Evolutionary conservation across 2,113 vertebrate genomes (phyloP).

Genomic region (Felis chaus): DNA sequence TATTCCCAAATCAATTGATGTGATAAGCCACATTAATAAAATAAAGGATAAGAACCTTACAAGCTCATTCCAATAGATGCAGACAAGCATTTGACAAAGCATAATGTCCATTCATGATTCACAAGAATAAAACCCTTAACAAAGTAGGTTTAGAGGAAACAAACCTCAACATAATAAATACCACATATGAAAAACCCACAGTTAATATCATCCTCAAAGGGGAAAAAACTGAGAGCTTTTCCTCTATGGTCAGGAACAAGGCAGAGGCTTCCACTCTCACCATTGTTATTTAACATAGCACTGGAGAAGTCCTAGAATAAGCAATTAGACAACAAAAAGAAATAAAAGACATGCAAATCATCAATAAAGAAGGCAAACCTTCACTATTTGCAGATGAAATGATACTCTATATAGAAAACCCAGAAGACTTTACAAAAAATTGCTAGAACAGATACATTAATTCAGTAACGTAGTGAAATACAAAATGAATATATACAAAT

Average conservation of each 20-base stretch:
- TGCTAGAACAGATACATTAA: too few relatives aligned
- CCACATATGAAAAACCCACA: background rate
- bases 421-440: too few relatives aligned
- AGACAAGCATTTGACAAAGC: background rate
- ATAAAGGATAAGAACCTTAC: background rate
- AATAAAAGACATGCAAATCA: too few relatives aligned
- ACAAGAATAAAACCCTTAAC: background rate
- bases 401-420: too few relatives aligned
- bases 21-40: background rate
- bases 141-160: background rate
- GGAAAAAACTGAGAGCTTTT: background rate
- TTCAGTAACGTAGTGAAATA: too few relatives aligned
- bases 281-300: too few relatives aligned
- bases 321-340: too few relatives aligned
- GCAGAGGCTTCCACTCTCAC: background rate
- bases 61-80: background rate
- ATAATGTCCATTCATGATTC: background rate
- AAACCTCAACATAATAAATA: background rate
- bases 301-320: too few relatives aligned
- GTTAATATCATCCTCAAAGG: background rate
- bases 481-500: too few relatives aligned
- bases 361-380: too few relatives aligned
- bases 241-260: background rate
- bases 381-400: too few relatives aligned
- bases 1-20: background rate